These are phyloP conservation scores for Pelobates fuscus DNA, from an alignment of 2,113 vertebrate species.

Conservation along the genomic window DNA sequence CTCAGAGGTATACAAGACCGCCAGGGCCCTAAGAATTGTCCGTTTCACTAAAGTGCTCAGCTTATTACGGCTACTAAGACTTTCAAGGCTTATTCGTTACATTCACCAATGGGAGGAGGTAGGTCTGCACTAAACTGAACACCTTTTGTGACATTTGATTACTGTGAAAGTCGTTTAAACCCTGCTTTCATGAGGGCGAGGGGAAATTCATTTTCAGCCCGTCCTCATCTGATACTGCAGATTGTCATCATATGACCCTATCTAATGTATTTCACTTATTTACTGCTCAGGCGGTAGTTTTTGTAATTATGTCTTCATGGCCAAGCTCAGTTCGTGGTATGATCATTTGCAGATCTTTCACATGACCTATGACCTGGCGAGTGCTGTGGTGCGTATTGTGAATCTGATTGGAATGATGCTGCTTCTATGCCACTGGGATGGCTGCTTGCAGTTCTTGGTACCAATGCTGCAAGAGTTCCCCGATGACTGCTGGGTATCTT, in stretches of 20 bases:
- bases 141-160: neutral
- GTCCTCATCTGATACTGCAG: neutral
- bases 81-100: constrained; percentile 95
- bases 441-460: constrained; percentile 96
- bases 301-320: neutral
- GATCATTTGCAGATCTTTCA: constrained; percentile 87
- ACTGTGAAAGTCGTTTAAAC: neutral
- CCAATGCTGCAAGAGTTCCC: constrained; percentile 99
- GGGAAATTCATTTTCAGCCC: neutral
- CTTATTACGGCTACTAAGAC: constrained; percentile 87
- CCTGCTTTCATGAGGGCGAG: neutral
- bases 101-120: constrained; percentile 99
- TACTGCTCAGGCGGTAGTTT: neutral
- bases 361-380: constrained; percentile 98
- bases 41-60: constrained; percentile 99
- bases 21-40: constrained; percentile 91
- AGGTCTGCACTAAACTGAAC: constrained; percentile 53
- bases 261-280: neutral
- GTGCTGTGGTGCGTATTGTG: constrained; percentile 90
- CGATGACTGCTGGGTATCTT: constrained; percentile 93
- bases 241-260: neutral
- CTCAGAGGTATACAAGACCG: constrained; percentile 98
- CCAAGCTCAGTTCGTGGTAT: neutral
- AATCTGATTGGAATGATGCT: constrained; percentile 99
- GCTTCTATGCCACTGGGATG: constrained; percentile 96